Conservation (phyloP, 64 coral and sea anemone species). For the Hydrozoanthus tunicans region DNA sequence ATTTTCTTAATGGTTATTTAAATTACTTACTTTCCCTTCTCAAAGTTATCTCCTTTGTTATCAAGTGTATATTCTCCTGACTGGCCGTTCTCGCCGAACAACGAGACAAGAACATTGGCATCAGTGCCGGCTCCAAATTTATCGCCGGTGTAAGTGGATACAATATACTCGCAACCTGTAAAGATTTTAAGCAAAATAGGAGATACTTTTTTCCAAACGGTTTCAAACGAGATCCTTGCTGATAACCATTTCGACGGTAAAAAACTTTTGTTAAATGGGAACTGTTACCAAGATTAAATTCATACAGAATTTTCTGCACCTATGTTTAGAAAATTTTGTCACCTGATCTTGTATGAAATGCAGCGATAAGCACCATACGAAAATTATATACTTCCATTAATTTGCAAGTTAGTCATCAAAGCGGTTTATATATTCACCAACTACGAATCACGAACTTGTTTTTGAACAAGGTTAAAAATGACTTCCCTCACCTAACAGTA, state of each 20-base stretch:
- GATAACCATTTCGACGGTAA: neutral
- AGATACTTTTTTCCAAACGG: neutral
- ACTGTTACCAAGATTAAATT: too few relatives aligned
- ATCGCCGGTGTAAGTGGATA: conserved; percentile 44
- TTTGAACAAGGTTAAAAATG: neutral
- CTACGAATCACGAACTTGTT: too few relatives aligned
- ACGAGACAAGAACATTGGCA: conserved; percentile 18
- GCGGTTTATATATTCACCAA: too few relatives aligned
- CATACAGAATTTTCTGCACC: too few relatives aligned
- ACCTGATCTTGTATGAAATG: too few relatives aligned
- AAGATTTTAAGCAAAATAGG: neutral
- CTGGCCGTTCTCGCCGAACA: conserved; percentile 25
- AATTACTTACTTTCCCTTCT: conserved; percentile 42
- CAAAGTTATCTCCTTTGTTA: conserved; percentile 45
- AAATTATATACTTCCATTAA: neutral
- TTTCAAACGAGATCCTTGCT: neutral
- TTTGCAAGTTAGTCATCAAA: neutral
- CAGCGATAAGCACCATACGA: neutral
- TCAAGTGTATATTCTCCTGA: conserved; percentile 21
- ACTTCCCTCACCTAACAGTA: neutral
- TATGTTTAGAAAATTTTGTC: too few relatives aligned
- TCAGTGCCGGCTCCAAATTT: conserved; percentile 24
- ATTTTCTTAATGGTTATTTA: too few relatives aligned
- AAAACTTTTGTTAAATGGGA: too few relatives aligned
- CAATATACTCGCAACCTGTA: conserved; percentile 34